Percentiles rank a stretch among this genome's conserved stretches.
These are phyloP conservation scores for Acromyrmex echinatior DNA, from an alignment of 1,140 invertebrate species.

Conservation along the genomic window DNA sequence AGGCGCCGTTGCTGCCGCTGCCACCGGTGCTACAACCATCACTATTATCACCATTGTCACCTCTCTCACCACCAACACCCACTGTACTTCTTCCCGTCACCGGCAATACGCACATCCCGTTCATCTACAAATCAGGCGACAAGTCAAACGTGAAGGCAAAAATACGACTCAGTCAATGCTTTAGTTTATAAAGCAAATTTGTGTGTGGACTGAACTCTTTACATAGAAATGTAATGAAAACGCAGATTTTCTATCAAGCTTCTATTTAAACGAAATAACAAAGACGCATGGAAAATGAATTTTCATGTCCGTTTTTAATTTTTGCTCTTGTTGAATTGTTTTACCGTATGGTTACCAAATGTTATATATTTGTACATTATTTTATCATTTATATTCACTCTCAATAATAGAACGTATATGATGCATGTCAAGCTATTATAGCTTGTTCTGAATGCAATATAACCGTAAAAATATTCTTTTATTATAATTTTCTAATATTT, in stretches of 20 bases:
- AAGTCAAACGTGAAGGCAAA: constrained; percentile 68
- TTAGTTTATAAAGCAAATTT: constrained; percentile 42
- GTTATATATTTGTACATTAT: background rate
- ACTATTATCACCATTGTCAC: constrained; percentile 81
- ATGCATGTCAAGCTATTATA: background rate
- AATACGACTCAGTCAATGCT: constrained; percentile 33
- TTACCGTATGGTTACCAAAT: background rate
- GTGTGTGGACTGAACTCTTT: constrained; percentile 16
- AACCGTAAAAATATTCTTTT: background rate
- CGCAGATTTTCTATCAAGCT: constrained; percentile 29
- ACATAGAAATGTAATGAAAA: background rate
- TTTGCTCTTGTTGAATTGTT: constrained; percentile 25
- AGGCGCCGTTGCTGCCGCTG: constrained; percentile 79
- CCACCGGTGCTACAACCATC: constrained; percentile 78
- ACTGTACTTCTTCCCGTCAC: constrained; percentile 85
- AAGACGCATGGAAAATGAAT: constrained; percentile 10
- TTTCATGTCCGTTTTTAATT: constrained; percentile 4
- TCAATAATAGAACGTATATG: constrained; percentile 1
- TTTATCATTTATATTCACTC: constrained; percentile 27
- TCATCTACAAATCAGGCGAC: constrained; percentile 89
- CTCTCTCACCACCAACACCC: constrained; percentile 76
- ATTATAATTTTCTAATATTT: background rate
- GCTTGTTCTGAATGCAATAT: background rate
- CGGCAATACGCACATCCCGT: constrained; percentile 91
- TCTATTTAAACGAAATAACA: constrained; percentile 6